These are phyloP conservation scores for Anoura caudifer DNA, from an alignment of 2,113 vertebrate species.

Conservation along the genomic window DNA sequence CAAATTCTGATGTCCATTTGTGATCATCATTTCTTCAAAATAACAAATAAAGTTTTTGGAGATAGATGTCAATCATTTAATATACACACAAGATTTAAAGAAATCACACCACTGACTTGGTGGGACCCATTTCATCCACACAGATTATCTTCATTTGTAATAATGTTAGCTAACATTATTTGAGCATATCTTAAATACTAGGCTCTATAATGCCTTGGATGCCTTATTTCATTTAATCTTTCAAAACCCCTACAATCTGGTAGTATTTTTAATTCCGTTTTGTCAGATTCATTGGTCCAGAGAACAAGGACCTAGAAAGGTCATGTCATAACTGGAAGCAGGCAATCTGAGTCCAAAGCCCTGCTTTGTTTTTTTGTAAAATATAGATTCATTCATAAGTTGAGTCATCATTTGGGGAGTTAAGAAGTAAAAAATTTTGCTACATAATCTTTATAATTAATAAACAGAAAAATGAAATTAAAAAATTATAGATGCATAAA, in stretches of 20 bases:
- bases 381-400: neutral
- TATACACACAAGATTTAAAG: neutral
- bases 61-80: neutral
- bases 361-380: neutral
- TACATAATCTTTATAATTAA: neutral
- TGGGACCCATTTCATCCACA: neutral
- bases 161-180: neutral
- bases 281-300: neutral
- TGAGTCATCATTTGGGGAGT: neutral
- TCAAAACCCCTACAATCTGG: neutral
- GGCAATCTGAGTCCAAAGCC: neutral
- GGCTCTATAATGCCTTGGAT: neutral
- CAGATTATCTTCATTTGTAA: neutral
- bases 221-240: neutral
- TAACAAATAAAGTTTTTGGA: neutral
- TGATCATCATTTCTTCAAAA: neutral
- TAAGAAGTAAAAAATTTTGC: neutral
- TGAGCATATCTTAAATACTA: neutral
- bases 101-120: neutral
- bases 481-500: neutral
- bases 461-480: neutral
- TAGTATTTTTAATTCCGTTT: neutral
- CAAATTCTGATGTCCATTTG: neutral
- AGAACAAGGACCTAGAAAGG: neutral
- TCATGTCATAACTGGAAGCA: neutral